Conservation (phyloP, 2,113 vertebrate genomes). For the Hippocampus guttulatus region DNA sequence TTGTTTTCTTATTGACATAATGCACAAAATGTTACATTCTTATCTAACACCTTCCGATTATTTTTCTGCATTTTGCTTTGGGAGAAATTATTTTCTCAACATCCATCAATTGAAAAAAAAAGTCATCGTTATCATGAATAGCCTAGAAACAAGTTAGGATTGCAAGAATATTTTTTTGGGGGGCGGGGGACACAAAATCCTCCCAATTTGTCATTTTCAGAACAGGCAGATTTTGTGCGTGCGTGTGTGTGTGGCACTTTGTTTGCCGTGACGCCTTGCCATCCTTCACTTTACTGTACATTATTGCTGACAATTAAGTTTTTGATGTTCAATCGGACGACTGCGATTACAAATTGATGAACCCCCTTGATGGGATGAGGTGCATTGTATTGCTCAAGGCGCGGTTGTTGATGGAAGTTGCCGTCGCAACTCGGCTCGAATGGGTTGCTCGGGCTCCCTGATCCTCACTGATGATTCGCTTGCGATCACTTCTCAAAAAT, state of each 20-base stretch:
- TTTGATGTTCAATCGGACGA: neutral
- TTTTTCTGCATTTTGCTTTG: neutral
- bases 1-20: too few relatives aligned
- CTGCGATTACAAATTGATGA: neutral
- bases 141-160: neutral
- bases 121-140: neutral
- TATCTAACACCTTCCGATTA: neutral
- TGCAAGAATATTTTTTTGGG: neutral
- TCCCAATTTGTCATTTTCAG: neutral
- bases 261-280: neutral
- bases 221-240: neutral
- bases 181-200: neutral
- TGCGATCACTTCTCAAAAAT: slow-evolving; percentile 25
- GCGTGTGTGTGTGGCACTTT: neutral
- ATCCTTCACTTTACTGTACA: slow-evolving; percentile 49
- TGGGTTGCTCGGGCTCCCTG: slow-evolving; percentile 10
- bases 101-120: neutral
- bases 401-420: slow-evolving; percentile 29
- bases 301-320: slow-evolving; percentile 66
- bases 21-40: too few relatives aligned
- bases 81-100: neutral
- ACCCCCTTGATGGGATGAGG: slow-evolving; percentile 10
- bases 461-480: slow-evolving; percentile 20
- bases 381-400: slow-evolving; percentile 59
- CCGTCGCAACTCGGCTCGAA: slow-evolving; percentile 13